Base-by-base conservation (phyloP, 2,113 vertebrate species). In the Takifugu flavidus region DNA sequence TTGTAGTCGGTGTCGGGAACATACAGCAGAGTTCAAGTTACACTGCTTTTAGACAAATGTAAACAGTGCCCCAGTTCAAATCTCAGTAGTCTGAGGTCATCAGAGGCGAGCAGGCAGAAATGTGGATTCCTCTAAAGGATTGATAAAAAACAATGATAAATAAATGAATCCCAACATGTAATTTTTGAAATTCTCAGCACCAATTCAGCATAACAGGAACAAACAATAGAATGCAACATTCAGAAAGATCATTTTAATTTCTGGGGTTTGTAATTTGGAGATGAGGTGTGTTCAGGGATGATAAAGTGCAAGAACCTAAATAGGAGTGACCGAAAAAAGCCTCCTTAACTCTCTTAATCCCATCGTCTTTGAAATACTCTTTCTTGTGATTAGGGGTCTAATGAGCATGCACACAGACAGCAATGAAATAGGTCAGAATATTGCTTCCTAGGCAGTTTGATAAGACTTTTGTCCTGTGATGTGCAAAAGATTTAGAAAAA, bases 1-100 rank as follows among this genome's bases (percentile, higher is more conserved):
- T 82, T 85, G 82, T 85, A 86, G 73, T 80, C 85, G 69, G 82
- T 85, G 87, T 73, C 58, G 62, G 82, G 78, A 87, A 78, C 82
- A 82, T 79, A 82, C 78, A 83, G 72, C 56, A 67, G 72, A 88
- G 90, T 90, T 88, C 88, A 90, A 90, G 91, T 91, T 91, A 87
- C 88, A 91, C 87, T 15, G 85, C 85, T 89, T 90, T 88, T 85
- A 82, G 79, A 88, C 67, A 83, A 87, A 89, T 82, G 85, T 90
- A 90, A 91, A 90, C 88, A 91, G 66, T 20, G 63, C 49, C 8
- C 58, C 57, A 71, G 77, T 69, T 80, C 53, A 75, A 86, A 77
- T 82, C 89, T 86, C 88, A 59, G 74, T 60, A 65, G 88, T 67
- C 51, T 5, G 12, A 27, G 71, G 80, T 65, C 67, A 72, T 63